Conservation (phyloP, 1,140 invertebrate genomes). For the Drosophila parabipectinata region DNA sequence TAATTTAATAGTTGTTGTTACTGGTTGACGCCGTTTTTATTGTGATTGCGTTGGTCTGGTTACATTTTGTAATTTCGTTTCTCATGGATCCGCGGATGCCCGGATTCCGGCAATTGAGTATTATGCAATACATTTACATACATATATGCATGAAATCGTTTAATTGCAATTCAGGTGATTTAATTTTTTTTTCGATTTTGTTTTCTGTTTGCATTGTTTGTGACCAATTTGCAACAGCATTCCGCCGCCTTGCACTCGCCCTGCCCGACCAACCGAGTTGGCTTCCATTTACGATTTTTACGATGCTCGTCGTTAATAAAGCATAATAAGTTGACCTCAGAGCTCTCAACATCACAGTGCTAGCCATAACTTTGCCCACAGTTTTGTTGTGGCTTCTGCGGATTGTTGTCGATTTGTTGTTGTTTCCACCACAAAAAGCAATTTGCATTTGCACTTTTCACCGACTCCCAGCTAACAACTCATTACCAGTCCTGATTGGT, state of each 20-base stretch:
- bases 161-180: slow-evolving; percentile 49
- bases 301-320: slow-evolving; percentile 40
- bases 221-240: slow-evolving; percentile 42
- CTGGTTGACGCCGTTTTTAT: slow-evolving; percentile 44
- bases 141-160: slow-evolving; percentile 51
- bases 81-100: slow-evolving; percentile 41
- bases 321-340: slow-evolving; percentile 41
- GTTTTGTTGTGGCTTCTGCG: slow-evolving; percentile 16
- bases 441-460: slow-evolving; percentile 50
- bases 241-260: slow-evolving; percentile 5
- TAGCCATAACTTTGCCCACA: slow-evolving; percentile 18
- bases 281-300: slow-evolving; percentile 31
- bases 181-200: slow-evolving; percentile 12
- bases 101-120: slow-evolving; percentile 50
- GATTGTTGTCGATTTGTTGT: slow-evolving; percentile 5
- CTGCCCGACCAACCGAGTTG: slow-evolving; percentile 11
- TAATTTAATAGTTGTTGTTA: slow-evolving; percentile 65
- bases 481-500: slow-evolving; percentile 7
- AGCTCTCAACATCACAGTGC: slow-evolving; percentile 15
- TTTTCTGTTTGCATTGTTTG: slow-evolving; percentile 49
- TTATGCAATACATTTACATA: slow-evolving; percentile 45
- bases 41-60: slow-evolving; percentile 49
- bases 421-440: slow-evolving; percentile 37
- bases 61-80: slow-evolving; percentile 62
- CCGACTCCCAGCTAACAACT: neutral